These are phyloP conservation scores for Montipora cactus DNA, from an alignment of 64 coral and sea anemone genomes.

Conservation along the genomic window DNA sequence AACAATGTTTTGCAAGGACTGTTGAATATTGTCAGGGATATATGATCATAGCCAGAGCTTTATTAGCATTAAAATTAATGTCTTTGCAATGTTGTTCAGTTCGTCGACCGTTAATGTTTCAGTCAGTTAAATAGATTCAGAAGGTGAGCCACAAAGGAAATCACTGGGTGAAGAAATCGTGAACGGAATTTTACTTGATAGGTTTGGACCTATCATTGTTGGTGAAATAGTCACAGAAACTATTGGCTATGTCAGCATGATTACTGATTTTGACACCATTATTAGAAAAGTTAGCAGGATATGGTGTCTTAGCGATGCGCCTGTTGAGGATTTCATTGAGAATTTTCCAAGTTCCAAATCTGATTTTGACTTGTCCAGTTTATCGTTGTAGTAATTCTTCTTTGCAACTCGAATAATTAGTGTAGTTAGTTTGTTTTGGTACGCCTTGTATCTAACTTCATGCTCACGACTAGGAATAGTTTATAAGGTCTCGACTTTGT, in stretches of 20 bases:
- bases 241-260: conserved; percentile 26
- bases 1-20: conserved; percentile 1
- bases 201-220: neutral
- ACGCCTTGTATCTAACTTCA: conserved; percentile 13
- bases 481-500: neutral
- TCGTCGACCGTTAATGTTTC: neutral
- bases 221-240: conserved; percentile 12
- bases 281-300: neutral
- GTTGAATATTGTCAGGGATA: neutral
- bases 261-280: conserved; percentile 4
- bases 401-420: conserved; percentile 7
- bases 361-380: neutral
- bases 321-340: conserved; percentile 30
- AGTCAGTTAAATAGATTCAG: neutral
- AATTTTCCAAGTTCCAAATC: conserved; percentile 39
- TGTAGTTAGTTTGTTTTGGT: conserved; percentile 1
- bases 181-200: neutral
- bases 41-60: neutral
- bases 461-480: neutral
- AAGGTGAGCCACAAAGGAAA: neutral
- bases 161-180: neutral
- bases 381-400: conserved; percentile 18
- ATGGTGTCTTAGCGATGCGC: neutral
- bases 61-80: neutral
- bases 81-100: neutral